Percentiles rank a stretch among this genome's conserved stretches.
Conservation (phyloP, 64 coral and sea anemone genomes). For the Montipora foliosa region DNA sequence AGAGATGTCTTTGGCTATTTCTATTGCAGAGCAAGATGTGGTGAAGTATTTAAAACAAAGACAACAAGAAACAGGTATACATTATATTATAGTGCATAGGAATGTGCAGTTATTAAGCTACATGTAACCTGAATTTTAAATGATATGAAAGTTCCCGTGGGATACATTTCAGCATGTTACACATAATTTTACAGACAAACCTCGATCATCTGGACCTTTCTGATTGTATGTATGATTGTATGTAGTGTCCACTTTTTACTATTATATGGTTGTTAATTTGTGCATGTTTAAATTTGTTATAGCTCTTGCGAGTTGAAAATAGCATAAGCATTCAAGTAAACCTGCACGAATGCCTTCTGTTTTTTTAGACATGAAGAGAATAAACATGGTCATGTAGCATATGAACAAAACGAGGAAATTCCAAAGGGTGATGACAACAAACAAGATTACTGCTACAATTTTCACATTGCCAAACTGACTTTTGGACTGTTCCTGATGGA, state of each 20-base stretch:
- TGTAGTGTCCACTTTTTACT: background rate
- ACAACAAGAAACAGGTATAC: constrained; percentile 71
- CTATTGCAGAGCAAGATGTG: constrained; percentile 50
- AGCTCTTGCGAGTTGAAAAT: background rate
- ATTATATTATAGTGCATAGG: background rate
- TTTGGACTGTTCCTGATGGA: constrained; percentile 73
- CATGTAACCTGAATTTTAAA: background rate
- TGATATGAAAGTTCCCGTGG: background rate
- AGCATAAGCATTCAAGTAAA: background rate
- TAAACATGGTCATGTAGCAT: constrained; percentile 19
- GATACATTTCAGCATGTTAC: background rate
- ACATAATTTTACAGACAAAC: constrained; percentile 19
- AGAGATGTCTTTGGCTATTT: constrained; percentile 59
- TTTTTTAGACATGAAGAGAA: constrained; percentile 46
- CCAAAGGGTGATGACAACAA: background rate
- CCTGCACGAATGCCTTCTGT: background rate
- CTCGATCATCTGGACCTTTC: background rate
- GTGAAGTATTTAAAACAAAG: constrained; percentile 59
- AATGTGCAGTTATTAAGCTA: background rate
- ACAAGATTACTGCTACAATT: constrained; percentile 74
- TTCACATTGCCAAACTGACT: constrained; percentile 70
- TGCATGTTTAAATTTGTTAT: background rate
- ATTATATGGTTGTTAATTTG: background rate
- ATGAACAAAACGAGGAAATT: background rate
- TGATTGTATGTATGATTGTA: background rate